phyloP scores from a whole-genome alignment of 2,113 vertebrate genomes.

The Antechinus stuartii region DNA sequence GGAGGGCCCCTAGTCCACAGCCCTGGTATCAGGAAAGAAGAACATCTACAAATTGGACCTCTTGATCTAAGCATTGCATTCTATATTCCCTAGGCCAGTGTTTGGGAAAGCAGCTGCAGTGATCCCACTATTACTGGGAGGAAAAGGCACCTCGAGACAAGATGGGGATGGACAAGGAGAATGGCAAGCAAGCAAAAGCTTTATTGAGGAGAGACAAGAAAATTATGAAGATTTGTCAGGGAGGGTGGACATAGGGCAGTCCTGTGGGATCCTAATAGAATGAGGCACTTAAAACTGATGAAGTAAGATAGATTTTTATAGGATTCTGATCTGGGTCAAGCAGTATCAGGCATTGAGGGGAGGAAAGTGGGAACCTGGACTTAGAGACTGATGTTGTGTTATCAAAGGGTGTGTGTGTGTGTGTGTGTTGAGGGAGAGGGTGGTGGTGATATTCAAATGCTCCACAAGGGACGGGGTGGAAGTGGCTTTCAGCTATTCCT shows the following conservation, averaged over 20 bases:
- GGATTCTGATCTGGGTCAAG: neutral
- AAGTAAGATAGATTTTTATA: neutral
- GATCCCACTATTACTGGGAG: neutral
- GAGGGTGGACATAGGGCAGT: neutral
- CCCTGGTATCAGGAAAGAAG: neutral
- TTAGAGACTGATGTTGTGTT: neutral
- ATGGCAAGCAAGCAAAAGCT: neutral
- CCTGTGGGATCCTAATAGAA: neutral
- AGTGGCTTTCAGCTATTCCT: neutral
- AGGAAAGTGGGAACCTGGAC: neutral
- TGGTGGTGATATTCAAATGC: neutral
- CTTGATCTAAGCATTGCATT: neutral
- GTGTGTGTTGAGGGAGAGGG: no score
- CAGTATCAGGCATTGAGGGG: neutral
- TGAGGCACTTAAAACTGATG: neutral
- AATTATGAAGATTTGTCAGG: neutral
- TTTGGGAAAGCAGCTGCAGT: neutral
- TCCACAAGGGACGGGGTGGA: neutral
- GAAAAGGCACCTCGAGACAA: neutral
- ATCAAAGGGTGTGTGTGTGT: neutral
- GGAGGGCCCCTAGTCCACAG: neutral
- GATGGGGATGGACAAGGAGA: neutral
- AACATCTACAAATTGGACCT: neutral
- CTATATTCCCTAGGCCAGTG: neutral
- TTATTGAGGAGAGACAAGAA: neutral